Evolutionary conservation across 35 echinoderm and acorn worm genomes (phyloP).

Genomic region (Chiridota heheva): DNA sequence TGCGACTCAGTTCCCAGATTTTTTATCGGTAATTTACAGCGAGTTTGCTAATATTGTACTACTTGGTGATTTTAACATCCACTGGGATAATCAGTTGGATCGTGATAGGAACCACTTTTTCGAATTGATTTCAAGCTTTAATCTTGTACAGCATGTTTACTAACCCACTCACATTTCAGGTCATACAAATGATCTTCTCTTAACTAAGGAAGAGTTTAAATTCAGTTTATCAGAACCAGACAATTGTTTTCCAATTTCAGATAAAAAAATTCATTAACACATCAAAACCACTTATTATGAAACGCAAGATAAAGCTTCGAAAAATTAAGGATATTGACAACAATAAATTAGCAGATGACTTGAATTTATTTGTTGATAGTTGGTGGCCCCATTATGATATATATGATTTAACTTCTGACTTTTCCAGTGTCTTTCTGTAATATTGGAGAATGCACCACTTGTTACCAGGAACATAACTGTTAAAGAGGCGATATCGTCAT

Average conservation of each 20-base stretch:
- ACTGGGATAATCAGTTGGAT: neutral
- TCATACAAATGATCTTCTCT: slow-evolving; percentile 1
- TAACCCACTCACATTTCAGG: slow-evolving; percentile 5
- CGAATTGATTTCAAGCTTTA: neutral
- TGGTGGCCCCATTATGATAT: too few species aligned
- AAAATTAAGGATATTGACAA: slow-evolving; percentile 13
- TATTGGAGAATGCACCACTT: too few species aligned
- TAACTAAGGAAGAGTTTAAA: neutral
- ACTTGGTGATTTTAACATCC: slow-evolving; percentile 1
- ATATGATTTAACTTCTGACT: too few species aligned
- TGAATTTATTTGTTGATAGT: slow-evolving; percentile 28
- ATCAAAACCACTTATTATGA: neutral
- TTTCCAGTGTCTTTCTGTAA: too few species aligned
- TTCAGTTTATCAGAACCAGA: slow-evolving; percentile 20
- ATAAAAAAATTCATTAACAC: slow-evolving; percentile 13
- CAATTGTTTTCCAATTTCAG: slow-evolving; percentile 22
- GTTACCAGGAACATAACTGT: too few species aligned
- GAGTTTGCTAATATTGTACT: neutral
- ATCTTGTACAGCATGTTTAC: too few species aligned
- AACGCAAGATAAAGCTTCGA: neutral
- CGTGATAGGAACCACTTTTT: neutral
- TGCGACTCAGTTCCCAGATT: too few species aligned
- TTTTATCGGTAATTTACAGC: neutral
- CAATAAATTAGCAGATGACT: slow-evolving; percentile 1
- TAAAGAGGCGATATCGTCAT: too few species aligned